phyloP scores from a whole-genome alignment of 2,888 invertebrate species.

The Panzeria rudis region DNA sequence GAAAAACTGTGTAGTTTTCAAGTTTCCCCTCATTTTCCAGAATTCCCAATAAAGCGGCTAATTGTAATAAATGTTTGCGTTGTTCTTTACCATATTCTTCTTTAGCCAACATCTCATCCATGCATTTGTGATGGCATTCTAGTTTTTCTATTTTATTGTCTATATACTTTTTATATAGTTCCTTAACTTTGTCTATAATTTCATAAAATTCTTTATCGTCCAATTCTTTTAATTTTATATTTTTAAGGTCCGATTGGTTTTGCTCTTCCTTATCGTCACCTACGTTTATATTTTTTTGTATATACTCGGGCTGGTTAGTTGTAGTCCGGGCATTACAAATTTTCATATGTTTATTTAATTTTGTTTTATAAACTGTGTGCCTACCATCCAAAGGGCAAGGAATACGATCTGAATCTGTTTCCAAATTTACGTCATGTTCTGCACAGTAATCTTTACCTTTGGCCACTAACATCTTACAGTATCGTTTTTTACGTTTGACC shows the following conservation, averaged over 20 bases:
- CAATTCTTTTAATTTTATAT: slow-evolving; percentile 82
- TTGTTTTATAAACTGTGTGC: slow-evolving; percentile 88
- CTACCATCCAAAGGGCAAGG: slow-evolving; percentile 90
- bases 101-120: slow-evolving; percentile 85
- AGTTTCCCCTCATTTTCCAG: slow-evolving; percentile 87
- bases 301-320: slow-evolving; percentile 83
- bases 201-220: slow-evolving; percentile 81
- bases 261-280: slow-evolving; percentile 73
- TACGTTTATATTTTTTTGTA: slow-evolving; percentile 79
- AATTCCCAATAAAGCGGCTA: slow-evolving; percentile 90
- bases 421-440: slow-evolving; percentile 85
- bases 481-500: slow-evolving; percentile 89
- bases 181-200: slow-evolving; percentile 84
- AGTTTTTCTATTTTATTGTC: slow-evolving; percentile 82
- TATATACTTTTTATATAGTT: slow-evolving; percentile 81
- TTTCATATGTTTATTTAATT: slow-evolving; percentile 88
- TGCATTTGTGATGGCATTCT: slow-evolving; percentile 83
- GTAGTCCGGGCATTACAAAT: slow-evolving; percentile 89
- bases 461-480: slow-evolving; percentile 90
- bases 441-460: slow-evolving; percentile 89
- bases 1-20: slow-evolving; percentile 87
- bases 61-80: slow-evolving; percentile 91
- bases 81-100: slow-evolving; percentile 86
- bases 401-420: slow-evolving; percentile 84
- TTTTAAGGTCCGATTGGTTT: slow-evolving; percentile 40